Evolutionary conservation across 2,888 invertebrate genomes (phyloP).

Genomic region (Drosophila dives): DNA sequence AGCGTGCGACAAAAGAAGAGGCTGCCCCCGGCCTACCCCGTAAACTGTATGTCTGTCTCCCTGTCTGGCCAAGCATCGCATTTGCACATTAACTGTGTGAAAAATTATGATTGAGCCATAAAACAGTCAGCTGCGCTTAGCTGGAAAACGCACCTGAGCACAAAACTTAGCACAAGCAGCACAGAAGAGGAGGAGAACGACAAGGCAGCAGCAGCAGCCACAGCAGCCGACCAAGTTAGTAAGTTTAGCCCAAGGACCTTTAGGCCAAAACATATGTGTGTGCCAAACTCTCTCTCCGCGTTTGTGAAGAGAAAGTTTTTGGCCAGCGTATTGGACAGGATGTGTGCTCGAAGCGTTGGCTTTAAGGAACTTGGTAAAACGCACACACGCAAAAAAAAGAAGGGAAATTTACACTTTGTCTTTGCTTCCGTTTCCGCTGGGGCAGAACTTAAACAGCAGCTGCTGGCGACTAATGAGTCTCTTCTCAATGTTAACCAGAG

Average conservation of each 20-base stretch:
- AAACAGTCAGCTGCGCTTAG: constrained; percentile 75
- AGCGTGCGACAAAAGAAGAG: constrained; percentile 24
- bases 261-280: constrained; percentile 25
- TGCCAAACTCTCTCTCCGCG: neutral
- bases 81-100: constrained; percentile 82
- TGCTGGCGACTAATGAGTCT: constrained; percentile 50
- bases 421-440: constrained; percentile 57
- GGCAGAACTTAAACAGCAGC: constrained; percentile 45
- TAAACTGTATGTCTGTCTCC: neutral
- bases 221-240: constrained; percentile 31
- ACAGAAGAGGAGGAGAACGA: neutral
- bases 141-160: constrained; percentile 38
- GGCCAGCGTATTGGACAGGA: constrained; percentile 39
- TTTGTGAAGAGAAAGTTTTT: constrained; percentile 36
- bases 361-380: constrained; percentile 52
- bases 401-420: constrained; percentile 76
- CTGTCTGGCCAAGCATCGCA: constrained; percentile 46
- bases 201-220: neutral
- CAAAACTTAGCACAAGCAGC: neutral
- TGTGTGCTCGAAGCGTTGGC: constrained; percentile 36
- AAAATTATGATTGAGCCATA: constrained; percentile 81
- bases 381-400: constrained; percentile 29
- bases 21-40: neutral
- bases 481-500: constrained; percentile 37
- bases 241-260: constrained; percentile 24